These are phyloP conservation scores for Gasterosteus aculeatus DNA, from an alignment of 2,113 vertebrate species.

Conservation along the genomic window DNA sequence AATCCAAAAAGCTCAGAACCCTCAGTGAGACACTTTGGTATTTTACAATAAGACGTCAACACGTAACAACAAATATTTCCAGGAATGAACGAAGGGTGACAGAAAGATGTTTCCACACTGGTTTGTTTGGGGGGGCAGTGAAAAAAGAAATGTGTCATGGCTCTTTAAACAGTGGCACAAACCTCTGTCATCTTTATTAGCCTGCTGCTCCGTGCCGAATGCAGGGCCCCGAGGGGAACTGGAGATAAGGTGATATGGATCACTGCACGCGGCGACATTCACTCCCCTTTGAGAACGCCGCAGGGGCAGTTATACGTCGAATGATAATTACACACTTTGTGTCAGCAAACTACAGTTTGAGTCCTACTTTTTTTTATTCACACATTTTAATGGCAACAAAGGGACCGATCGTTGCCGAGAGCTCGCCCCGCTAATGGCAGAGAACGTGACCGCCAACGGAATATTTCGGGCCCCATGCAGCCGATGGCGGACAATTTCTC, in stretches of 20 bases:
- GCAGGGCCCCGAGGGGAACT: constrained; percentile 48
- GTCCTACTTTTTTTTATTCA: constrained; percentile 50
- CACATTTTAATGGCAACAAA: constrained; percentile 62
- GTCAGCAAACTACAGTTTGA: constrained; percentile 67
- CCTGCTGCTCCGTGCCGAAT: constrained; percentile 47
- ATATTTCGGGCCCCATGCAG: constrained; percentile 48
- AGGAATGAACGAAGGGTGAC: too few species aligned
- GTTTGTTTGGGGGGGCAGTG: neutral
- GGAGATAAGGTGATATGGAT: constrained; percentile 75
- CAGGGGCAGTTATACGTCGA: constrained; percentile 72
- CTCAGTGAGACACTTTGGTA: too few species aligned
- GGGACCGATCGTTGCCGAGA: constrained; percentile 46
- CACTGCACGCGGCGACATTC: constrained; percentile 68
- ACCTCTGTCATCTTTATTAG: constrained; percentile 67
- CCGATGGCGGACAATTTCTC: constrained; percentile 51
- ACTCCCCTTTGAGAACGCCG: constrained; percentile 62
- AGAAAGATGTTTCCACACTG: neutral
- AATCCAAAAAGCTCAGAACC: neutral
- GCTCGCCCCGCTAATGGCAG: constrained; percentile 43
- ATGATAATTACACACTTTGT: constrained; percentile 76
- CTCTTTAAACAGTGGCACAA: constrained; percentile 43
- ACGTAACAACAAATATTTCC: neutral
- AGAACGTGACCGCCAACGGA: constrained; percentile 35
- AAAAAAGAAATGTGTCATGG: neutral
- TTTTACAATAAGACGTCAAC: neutral